Evolutionary conservation across 2,797 vertebrate species (phyloP).

Genomic region (Hippopotamyrus pictus): DNA sequence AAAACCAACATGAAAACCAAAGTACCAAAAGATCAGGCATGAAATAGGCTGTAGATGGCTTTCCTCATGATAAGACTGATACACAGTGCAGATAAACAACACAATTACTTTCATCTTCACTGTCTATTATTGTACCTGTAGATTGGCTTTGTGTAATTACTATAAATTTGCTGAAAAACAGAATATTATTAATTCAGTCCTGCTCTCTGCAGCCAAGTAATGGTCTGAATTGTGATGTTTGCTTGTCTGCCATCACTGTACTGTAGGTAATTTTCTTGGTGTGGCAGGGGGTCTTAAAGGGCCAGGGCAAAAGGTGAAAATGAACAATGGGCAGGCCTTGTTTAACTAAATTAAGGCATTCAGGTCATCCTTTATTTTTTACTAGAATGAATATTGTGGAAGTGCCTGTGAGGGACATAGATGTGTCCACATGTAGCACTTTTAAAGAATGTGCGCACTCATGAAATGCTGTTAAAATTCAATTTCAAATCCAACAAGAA

Average conservation of each 20-base stretch:
- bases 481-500: neutral
- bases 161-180: neutral
- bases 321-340: neutral
- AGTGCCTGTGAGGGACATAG: neutral
- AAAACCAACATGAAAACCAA: neutral
- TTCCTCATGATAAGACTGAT: neutral
- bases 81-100: neutral
- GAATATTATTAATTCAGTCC: constrained; percentile 10
- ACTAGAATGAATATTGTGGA: neutral
- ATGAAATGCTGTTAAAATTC: neutral
- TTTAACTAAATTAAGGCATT: neutral
- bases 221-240: neutral
- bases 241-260: neutral
- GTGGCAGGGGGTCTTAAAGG: neutral
- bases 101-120: neutral
- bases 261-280: neutral
- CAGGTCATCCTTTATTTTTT: neutral
- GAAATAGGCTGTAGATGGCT: constrained; percentile 17
- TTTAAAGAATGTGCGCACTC: neutral
- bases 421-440: neutral
- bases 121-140: neutral
- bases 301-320: neutral
- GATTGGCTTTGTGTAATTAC: neutral
- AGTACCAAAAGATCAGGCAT: neutral
- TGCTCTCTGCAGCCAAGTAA: constrained; percentile 38